Evolutionary conservation across 2,113 vertebrate species (phyloP).

Genomic region (Arenaria interpres): DNA sequence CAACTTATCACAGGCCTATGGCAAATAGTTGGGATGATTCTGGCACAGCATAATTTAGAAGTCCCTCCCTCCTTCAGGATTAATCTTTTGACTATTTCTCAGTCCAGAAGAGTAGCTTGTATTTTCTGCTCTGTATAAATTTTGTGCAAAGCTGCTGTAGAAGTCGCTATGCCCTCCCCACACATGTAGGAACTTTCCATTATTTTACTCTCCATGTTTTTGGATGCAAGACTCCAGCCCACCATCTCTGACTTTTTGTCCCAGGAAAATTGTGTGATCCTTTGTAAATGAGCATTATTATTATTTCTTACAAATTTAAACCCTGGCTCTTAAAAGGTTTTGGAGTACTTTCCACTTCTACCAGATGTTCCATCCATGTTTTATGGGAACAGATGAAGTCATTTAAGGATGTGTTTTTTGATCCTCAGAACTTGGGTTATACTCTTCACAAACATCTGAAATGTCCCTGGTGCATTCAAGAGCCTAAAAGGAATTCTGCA

Average conservation of each 20-base stretch:
- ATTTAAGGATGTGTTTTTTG: conserved; percentile 51
- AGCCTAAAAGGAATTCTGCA: neutral
- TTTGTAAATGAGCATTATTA: conserved; percentile 32
- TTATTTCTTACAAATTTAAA: conserved; percentile 54
- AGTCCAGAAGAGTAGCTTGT: neutral
- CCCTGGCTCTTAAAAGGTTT: conserved; percentile 40
- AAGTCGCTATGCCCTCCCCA: neutral
- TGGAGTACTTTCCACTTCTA: conserved; percentile 56
- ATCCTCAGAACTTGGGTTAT: neutral
- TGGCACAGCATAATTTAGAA: neutral
- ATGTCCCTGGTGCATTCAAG: neutral
- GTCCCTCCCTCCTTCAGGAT: neutral
- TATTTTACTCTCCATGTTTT: neutral
- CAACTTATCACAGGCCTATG: neutral
- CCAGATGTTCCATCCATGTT: conserved; percentile 66
- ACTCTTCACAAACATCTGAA: conserved; percentile 2
- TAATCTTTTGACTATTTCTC: neutral
- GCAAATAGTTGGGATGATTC: neutral
- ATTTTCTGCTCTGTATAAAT: neutral
- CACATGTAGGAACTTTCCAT: neutral
- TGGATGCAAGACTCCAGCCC: neutral
- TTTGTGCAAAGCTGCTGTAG: neutral
- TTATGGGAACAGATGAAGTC: conserved; percentile 65
- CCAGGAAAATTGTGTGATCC: conserved; percentile 30
- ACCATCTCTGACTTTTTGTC: neutral